Conservation (phyloP, 2,888 invertebrate genomes). For the Xanthorhoe designata region DNA sequence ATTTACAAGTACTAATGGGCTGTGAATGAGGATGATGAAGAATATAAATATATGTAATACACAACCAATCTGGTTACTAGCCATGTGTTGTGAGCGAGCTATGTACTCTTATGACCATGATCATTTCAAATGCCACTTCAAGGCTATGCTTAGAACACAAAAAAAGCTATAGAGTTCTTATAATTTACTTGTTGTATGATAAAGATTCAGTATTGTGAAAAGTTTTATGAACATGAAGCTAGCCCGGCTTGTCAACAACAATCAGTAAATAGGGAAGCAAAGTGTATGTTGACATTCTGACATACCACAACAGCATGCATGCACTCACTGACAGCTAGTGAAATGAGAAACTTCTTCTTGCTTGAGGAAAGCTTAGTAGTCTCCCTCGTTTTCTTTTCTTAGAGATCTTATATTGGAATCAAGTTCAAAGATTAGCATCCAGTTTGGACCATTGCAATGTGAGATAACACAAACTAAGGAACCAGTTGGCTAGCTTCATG, state of each 20-base stretch:
- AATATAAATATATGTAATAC: too few relatives aligned
- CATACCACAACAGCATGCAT: not conserved
- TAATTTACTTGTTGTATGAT: not conserved
- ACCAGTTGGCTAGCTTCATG: slow-evolving; percentile 1
- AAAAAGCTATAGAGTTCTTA: not conserved
- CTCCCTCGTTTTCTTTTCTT: not conserved
- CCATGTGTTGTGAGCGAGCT: too few relatives aligned
- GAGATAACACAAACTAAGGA: not conserved
- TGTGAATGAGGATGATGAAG: too few relatives aligned
- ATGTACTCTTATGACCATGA: not conserved
- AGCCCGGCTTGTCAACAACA: not conserved
- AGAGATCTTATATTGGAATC: slow-evolving; percentile 9
- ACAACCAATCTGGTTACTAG: too few relatives aligned
- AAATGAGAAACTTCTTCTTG: not conserved
- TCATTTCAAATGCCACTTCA: slow-evolving; percentile 1
- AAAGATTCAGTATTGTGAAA: not conserved
- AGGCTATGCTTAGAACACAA: slow-evolving; percentile 2
- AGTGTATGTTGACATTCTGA: not conserved
- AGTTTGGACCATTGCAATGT: not conserved
- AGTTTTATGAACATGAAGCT: not conserved
- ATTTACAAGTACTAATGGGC: too few relatives aligned
- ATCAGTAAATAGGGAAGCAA: not conserved
- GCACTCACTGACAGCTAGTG: not conserved
- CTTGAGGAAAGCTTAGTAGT: not conserved
- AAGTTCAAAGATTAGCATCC: not conserved